Evolutionary conservation across 1,140 invertebrate genomes (phyloP).

Genomic region (Tyrophagus putrescentiae): DNA sequence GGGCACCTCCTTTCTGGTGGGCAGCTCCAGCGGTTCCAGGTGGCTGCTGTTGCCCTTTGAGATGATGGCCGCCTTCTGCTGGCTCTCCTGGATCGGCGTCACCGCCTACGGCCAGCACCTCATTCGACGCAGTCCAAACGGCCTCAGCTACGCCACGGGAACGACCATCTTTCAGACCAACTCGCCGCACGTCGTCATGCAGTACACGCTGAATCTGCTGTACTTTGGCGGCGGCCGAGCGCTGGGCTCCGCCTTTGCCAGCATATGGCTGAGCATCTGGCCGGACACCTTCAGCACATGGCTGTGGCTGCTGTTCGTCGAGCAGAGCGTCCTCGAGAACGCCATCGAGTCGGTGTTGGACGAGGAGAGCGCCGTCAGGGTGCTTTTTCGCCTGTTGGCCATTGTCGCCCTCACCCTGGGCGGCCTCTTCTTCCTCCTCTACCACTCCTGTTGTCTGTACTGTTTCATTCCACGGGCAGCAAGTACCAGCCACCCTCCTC

Average conservation of each 20-base stretch:
- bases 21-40: not conserved
- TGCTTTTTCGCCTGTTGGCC: conserved; percentile 15
- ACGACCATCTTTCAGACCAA: conserved; percentile 16
- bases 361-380: conserved; percentile 8
- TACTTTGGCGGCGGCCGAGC: conserved; percentile 27
- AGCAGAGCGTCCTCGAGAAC: not conserved
- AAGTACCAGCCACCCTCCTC: not conserved
- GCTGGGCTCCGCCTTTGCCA: not conserved
- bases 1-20: conserved; percentile 25
- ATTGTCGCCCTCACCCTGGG: conserved; percentile 6
- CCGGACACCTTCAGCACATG: conserved; percentile 6
- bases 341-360: not conserved
- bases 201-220: conserved; percentile 26
- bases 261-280: conserved; percentile 19
- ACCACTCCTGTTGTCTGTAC: conserved; percentile 19
- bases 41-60: conserved; percentile 28
- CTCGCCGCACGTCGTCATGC: conserved; percentile 22
- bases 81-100: conserved; percentile 26
- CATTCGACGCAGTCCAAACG: conserved; percentile 17
- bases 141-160: conserved; percentile 13
- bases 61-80: conserved; percentile 26
- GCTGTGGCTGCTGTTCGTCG: conserved; percentile 16
- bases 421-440: conserved; percentile 9
- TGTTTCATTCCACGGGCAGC: not conserved
- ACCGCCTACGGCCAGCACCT: conserved; percentile 27